A percentile compares a stretch with the other conserved stretches of the same genome.
Conservation (phyloP, 2,888 invertebrate species). For the Barypeithes pellucidus region DNA sequence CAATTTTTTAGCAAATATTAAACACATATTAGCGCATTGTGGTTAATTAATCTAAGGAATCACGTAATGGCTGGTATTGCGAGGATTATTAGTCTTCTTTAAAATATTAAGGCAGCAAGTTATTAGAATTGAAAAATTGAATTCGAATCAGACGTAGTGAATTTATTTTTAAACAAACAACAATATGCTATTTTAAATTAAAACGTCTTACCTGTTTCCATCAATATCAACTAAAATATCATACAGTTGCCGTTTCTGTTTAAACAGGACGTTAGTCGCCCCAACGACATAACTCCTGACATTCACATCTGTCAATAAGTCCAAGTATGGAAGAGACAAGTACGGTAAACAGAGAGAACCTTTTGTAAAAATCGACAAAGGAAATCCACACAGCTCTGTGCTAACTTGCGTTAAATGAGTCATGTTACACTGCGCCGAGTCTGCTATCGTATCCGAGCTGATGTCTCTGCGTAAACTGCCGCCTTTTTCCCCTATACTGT, state of each 20-base stretch:
- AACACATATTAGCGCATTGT: too few relatives aligned
- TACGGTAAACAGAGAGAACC: constrained; percentile 97
- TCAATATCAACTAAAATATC: constrained; percentile 95
- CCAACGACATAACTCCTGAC: constrained; percentile 93
- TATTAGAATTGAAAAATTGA: too few relatives aligned
- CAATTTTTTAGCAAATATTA: too few relatives aligned
- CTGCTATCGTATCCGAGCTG: constrained; percentile 78
- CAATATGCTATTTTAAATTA: not conserved
- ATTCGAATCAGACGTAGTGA: too few relatives aligned
- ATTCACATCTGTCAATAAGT: constrained; percentile 89
- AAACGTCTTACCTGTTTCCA: constrained; percentile 68
- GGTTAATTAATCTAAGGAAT: too few relatives aligned
- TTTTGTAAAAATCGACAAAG: constrained; percentile 88
- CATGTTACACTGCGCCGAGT: constrained; percentile 75
- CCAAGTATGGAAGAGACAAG: constrained; percentile 94
- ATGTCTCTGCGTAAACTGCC: constrained; percentile 80
- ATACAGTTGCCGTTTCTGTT: constrained; percentile 92
- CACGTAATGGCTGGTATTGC: too few relatives aligned
- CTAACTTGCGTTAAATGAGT: constrained; percentile 78
- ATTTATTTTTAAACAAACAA: not conserved
- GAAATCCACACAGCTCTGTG: constrained; percentile 88
- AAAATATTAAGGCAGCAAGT: too few relatives aligned
- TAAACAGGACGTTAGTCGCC: constrained; percentile 98
- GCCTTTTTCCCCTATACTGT: constrained; percentile 60
- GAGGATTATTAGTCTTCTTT: too few relatives aligned